Conservation (phyloP, 1,140 invertebrate species). For the Phocides pigmalion region DNA sequence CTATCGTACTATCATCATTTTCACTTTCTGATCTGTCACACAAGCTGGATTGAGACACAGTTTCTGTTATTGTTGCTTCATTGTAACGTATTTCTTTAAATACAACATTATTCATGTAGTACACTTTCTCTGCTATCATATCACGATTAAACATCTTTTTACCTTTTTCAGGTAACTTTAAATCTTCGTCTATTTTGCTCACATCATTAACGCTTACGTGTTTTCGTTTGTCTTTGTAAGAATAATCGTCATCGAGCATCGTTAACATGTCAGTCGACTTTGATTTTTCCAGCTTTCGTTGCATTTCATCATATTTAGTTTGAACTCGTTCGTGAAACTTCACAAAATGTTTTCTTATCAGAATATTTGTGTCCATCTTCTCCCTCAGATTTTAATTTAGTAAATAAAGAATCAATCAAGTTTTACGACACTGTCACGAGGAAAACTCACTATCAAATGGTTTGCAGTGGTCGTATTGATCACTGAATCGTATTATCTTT, state of each 20-base stretch:
- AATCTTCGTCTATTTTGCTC: constrained; percentile 41
- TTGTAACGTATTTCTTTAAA: constrained; percentile 45
- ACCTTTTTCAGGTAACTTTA: constrained; percentile 9
- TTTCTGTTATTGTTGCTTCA: constrained; percentile 48
- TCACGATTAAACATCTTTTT: constrained; percentile 25
- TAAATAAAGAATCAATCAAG: constrained; percentile 10
- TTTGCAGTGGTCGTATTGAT: constrained; percentile 36
- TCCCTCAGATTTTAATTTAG: constrained; percentile 23
- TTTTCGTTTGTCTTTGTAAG: constrained; percentile 44
- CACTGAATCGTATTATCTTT: constrained; percentile 45
- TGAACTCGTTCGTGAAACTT: constrained; percentile 68
- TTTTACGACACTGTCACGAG: constrained; percentile 23
- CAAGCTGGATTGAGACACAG: constrained; percentile 35
- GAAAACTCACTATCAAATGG: constrained; percentile 6
- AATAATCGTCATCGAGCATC: constrained; percentile 47
- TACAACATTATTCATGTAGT: constrained; percentile 43
- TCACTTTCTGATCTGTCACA: constrained; percentile 43
- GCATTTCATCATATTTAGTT: constrained; percentile 72
- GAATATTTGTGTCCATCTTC: constrained; percentile 35
- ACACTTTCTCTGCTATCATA: constrained; percentile 38
- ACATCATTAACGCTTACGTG: constrained; percentile 51
- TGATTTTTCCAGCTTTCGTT: constrained; percentile 67
- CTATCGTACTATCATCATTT: constrained; percentile 41
- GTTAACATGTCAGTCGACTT: constrained; percentile 63
- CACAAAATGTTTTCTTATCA: constrained; percentile 54